Conservation (phyloP, 1,140 invertebrate species). For the Procambarus virginalis region DNA sequence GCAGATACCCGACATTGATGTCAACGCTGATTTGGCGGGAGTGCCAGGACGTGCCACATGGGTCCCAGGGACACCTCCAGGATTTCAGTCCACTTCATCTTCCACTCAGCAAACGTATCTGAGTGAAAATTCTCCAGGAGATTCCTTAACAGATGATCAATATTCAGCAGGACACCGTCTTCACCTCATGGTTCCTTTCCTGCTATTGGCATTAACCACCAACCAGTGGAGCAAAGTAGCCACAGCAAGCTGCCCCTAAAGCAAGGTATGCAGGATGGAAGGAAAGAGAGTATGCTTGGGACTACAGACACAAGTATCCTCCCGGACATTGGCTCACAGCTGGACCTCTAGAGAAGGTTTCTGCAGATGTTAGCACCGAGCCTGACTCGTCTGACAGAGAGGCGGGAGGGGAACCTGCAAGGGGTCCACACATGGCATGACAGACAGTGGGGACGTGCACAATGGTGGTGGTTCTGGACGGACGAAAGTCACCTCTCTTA, state of each 20-base stretch:
- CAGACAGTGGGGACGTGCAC: slow-evolving; percentile 24
- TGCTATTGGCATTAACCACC: not conserved
- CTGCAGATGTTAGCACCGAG: not conserved
- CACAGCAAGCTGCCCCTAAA: slow-evolving; percentile 13
- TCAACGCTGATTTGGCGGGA: not conserved
- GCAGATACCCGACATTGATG: not conserved
- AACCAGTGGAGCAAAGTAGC: slow-evolving; percentile 7
- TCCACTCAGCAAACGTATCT: not conserved
- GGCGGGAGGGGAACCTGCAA: not conserved
- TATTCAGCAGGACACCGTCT: not conserved
- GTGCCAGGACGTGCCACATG: slow-evolving; percentile 59
- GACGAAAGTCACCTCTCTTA: not conserved
- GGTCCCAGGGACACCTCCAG: slow-evolving; percentile 59
- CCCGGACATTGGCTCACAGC: slow-evolving; percentile 33
- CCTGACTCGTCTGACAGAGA: not conserved
- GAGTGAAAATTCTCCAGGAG: not conserved
- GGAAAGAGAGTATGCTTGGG: slow-evolving; percentile 44
- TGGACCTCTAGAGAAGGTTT: not conserved
- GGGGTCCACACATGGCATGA: slow-evolving; percentile 7
- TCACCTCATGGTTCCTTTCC: not conserved
- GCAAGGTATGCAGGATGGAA: slow-evolving; percentile 40
- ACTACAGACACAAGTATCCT: slow-evolving; percentile 38
- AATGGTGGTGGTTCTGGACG: slow-evolving; percentile 4
- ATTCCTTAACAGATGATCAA: not conserved
- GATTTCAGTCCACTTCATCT: slow-evolving; percentile 14